These are phyloP conservation scores for Rhopalosiphum nymphaeae DNA, from an alignment of 2,888 invertebrate genomes.

Conservation along the genomic window DNA sequence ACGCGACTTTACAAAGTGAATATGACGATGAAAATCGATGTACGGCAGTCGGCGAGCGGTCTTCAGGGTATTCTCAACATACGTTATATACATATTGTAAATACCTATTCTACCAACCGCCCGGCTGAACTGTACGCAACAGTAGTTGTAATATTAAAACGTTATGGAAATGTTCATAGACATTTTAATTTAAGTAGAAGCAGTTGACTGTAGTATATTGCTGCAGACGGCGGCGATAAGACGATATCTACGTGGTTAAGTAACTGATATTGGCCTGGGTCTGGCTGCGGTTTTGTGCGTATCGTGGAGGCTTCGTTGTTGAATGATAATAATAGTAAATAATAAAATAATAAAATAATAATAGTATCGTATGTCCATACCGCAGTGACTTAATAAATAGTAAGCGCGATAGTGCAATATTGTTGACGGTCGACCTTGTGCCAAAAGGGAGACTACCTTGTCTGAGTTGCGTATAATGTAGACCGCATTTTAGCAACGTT, in stretches of 20 bases:
- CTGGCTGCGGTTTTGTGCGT: not conserved
- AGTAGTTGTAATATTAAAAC: not conserved
- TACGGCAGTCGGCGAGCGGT: not conserved
- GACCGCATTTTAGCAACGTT: not conserved
- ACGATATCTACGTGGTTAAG: not conserved
- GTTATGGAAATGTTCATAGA: not conserved
- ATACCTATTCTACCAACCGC: not conserved
- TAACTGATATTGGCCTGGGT: not conserved
- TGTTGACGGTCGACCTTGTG: constrained; percentile 44
- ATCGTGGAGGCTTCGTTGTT: not conserved
- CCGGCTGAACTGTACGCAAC: not conserved
- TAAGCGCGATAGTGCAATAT: not conserved
- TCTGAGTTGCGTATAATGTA: not conserved
- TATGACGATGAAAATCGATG: not conserved
- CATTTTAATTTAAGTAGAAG: not conserved
- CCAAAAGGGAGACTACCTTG: constrained; percentile 27
- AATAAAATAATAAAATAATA: not conserved
- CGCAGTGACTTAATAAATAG: not conserved
- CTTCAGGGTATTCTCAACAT: not conserved
- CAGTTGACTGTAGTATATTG: not conserved
- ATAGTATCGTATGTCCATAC: not conserved
- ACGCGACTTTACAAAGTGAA: not conserved
- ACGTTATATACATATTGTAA: too few species aligned
- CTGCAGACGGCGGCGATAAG: not conserved
- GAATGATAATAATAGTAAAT: not conserved